phyloP scores from a whole-genome alignment of 2,113 vertebrate genomes.

The Rhinoderma darwinii region DNA sequence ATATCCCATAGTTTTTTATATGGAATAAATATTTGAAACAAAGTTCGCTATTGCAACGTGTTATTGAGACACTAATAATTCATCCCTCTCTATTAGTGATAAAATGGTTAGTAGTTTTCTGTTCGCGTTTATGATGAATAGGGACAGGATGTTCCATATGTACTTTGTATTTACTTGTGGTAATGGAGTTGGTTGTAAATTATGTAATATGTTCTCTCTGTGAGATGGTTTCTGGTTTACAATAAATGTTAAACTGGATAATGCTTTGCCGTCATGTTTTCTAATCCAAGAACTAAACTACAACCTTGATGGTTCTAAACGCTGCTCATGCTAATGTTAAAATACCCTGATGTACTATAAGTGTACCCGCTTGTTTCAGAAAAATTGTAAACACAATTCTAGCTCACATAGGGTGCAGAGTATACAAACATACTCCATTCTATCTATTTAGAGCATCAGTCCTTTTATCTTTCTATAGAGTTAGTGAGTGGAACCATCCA shows the following conservation, averaged over 20 bases:
- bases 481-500: no score
- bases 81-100: background rate
- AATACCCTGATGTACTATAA: background rate
- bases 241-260: background rate
- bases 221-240: background rate
- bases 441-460: no score
- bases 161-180: background rate
- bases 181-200: background rate
- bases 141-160: background rate
- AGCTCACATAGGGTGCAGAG: background rate
- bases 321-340: background rate
- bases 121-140: background rate
- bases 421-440: no score
- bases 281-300: background rate
- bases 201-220: background rate
- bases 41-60: no score
- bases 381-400: no score
- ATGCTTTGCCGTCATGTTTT: background rate
- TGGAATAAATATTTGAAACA: no score
- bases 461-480: no score
- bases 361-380: background rate
- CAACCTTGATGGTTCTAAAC: background rate
- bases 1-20: no score
- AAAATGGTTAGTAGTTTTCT: background rate
- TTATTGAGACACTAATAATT: background rate